Evolutionary conservation across 2,113 vertebrate genomes (phyloP), one percentile per base, ranked within the genome.

Genomic region (Pimephales promelas): DNA sequence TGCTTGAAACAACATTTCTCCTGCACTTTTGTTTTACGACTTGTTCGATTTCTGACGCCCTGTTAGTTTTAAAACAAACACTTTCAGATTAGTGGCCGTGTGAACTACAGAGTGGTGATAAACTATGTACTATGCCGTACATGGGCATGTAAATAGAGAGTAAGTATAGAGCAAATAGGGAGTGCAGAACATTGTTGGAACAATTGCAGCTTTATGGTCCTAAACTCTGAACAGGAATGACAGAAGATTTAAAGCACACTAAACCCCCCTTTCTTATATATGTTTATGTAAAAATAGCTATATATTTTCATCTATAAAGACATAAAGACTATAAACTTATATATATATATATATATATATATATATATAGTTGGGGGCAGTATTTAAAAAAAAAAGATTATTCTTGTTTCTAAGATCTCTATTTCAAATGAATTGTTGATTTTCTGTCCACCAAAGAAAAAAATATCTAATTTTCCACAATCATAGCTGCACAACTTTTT

Each of bases 11-110:
- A 81, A 81, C 79, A 70, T 40, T 81, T 54, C 11, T n/a, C 62
- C 13, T 54, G 11, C 62, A n/a, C 79, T 81, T 81, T 70, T 81
- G 64, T 70, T 81, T 81, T 81, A 81, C 24, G 79, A n/a, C 45
- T 56, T 49, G 62, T 1, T 36, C 47, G 52, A 13, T 81, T 49
- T 81, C 64, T 81, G 61, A 70, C 54, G 47, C 62, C 47, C 3
- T 36, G 79, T 70, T 81, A 54, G 62, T 49, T 52, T 31, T 68
- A 68, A 68, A 80, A 66, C 61, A 81, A 81, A 68, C 61, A 80
- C 43, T 77, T 57, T 34, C 28, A 66, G 40, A 36, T 68, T 68
- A 56, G 62, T 52, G 62, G 28, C 79, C 47, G 47, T 70, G 64
- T 68, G 74, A 57, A 74, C 45, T 74, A 16, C 72, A 28, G 28